Conservation (phyloP, 2,888 invertebrate species). For the Tryphoninae sp. region DNA sequence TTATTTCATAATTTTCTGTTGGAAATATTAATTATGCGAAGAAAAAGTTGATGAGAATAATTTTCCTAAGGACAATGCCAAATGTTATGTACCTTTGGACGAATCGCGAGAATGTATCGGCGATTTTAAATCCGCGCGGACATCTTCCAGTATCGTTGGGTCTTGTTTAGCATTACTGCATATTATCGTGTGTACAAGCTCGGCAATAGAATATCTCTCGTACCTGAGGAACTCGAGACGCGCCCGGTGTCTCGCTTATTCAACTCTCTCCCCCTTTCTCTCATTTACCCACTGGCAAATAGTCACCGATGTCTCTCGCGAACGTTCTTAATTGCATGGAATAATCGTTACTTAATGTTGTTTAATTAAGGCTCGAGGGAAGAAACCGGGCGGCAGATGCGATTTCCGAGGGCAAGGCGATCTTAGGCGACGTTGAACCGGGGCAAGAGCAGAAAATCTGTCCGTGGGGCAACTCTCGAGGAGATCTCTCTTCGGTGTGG, state of each 20-base stretch:
- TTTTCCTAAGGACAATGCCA: conserved; percentile 19
- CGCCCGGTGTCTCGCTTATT: conserved; percentile 54
- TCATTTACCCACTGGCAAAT: conserved; percentile 45
- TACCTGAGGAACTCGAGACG: conserved; percentile 56
- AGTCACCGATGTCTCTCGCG: conserved; percentile 44
- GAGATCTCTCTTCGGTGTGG: conserved; percentile 11
- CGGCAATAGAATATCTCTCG: conserved; percentile 21
- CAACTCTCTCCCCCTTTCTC: conserved; percentile 29
- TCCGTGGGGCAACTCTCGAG: conserved; percentile 43
- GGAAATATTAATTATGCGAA: too few species aligned
- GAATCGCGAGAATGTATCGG: conserved; percentile 59
- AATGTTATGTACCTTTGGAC: conserved; percentile 55
- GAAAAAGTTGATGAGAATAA: too few species aligned
- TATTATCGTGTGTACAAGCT: not conserved
- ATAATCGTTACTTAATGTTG: conserved; percentile 64
- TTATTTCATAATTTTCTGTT: too few species aligned
- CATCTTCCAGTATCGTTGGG: conserved; percentile 32
- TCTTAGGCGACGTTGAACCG: conserved; percentile 16
- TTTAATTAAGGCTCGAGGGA: conserved; percentile 57
- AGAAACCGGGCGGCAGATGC: conserved; percentile 45
- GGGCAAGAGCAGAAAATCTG: conserved; percentile 51
- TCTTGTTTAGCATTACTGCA: not conserved
- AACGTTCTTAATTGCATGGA: conserved; percentile 61
- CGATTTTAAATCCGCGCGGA: conserved; percentile 53
- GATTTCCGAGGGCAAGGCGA: conserved; percentile 45